Base-by-base conservation (phyloP, 1,140 invertebrate species). In the Mya arenaria region DNA sequence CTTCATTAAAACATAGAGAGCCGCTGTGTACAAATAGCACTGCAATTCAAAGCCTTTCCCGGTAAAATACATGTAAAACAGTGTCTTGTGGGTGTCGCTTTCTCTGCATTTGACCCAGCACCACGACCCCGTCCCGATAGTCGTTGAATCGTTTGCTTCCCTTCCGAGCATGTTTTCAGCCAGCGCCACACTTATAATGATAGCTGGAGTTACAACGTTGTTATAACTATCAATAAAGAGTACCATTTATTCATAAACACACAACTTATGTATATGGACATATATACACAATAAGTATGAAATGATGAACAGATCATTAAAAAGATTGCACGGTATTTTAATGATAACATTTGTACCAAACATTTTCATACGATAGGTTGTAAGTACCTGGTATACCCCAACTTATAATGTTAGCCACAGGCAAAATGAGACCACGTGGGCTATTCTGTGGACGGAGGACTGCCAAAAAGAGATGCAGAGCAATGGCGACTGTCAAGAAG, bases 31-130 rank as follows among this genome's bases (percentile, higher is more conserved):
- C 1, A 75, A 39, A 32, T 75, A 75, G 58, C 56, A 62, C 23
- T 62, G 39, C 3, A 75, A 25, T 28, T 75, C 72, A 55, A 55
- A 75, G 28, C 56, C 72, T 37, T 75, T 75, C 3, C 72, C 72
- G 8, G 72, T 30, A 10, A 75, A 4, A 8, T 41, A 75, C 56
- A 75, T 63, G 52, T 56, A 75, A 17, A 75, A 8, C 10, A 52
- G 8, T 52, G 48, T n/a, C 25, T 2, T 4, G 19, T 8, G 15
- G 23, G 23, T 32, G 15, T 39, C 10, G 6, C 13, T 0, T 6
- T 62, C 3, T 1, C 36, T 32, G n/a, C 23, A 15, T 8, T 62
- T 28, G 2, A 75, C 23, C 72, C 72, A 75, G 44, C 72, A 75
- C 72, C 72, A 75, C 5, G 72, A 37, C n/a, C 56, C 36, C 1